phyloP scores from a whole-genome alignment of 2,113 vertebrate genomes.

The Cyanoderma ruficeps region DNA sequence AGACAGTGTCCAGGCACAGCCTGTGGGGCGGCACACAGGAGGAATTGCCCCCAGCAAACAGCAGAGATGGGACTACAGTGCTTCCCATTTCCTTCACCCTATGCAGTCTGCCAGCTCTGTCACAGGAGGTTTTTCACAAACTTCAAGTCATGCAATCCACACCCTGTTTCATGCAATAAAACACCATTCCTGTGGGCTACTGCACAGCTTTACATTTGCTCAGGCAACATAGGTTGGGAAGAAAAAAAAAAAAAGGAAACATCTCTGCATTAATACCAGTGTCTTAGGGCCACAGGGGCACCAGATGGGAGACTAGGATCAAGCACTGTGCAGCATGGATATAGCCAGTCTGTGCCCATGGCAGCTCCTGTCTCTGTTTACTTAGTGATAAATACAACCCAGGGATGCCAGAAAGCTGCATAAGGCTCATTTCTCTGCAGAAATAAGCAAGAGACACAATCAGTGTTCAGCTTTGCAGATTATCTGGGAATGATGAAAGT shows the following conservation, averaged over 20 bases:
- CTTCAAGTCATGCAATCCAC: neutral
- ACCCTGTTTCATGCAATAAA: neutral
- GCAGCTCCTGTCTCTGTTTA: neutral
- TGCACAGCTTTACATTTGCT: neutral
- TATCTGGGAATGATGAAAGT: neutral
- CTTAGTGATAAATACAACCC: neutral
- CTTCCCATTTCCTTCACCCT: neutral
- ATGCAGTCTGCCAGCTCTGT: neutral
- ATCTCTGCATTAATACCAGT: neutral
- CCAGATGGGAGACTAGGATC: neutral
- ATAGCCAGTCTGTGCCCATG: neutral
- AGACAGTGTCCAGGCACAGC: neutral
- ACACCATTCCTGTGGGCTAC: neutral
- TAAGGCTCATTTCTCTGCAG: neutral
- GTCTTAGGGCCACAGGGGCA: neutral
- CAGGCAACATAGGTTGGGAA: neutral
- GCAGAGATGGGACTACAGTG: neutral
- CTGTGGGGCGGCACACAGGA: rapidly evolving
- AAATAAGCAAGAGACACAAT: neutral
- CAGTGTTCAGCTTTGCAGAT: neutral
- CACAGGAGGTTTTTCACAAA: neutral
- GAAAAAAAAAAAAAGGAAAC: neutral
- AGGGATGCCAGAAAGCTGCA: neutral
- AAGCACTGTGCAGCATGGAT: neutral
- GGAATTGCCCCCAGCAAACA: neutral